Conservation (phyloP, 2,888 invertebrate species). For the Drosophila putrida region DNA sequence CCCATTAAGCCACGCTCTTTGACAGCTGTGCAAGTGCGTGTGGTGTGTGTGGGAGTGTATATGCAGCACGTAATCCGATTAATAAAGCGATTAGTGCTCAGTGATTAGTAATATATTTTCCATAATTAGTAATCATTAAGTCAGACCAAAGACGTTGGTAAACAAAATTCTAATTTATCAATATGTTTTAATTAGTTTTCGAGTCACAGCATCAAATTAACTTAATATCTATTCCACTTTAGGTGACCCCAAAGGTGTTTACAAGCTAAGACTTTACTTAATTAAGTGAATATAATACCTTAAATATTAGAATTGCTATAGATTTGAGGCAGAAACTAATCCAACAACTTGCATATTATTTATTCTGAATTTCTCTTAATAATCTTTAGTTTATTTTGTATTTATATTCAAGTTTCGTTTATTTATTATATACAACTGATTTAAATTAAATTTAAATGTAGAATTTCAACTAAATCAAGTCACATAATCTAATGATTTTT, state of each 20-base stretch:
- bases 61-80: slow-evolving; percentile 68
- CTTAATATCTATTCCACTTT: neutral
- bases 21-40: slow-evolving; percentile 13
- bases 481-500: slow-evolving; percentile 1
- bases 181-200: slow-evolving; percentile 22
- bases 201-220: neutral
- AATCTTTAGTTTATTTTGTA: neutral
- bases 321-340: no score
- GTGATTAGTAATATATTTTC: slow-evolving; percentile 80
- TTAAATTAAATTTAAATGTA: neutral
- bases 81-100: slow-evolving; percentile 74
- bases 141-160: slow-evolving; percentile 34
- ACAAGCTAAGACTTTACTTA: neutral
- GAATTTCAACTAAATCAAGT: slow-evolving; percentile 2
- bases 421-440: neutral
- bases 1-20: slow-evolving; percentile 1
- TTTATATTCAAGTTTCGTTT: neutral
- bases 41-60: slow-evolving; percentile 27
- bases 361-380: neutral
- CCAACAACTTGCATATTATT: neutral
- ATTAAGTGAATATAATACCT: no score
- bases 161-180: slow-evolving; percentile 10
- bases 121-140: slow-evolving; percentile 73
- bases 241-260: neutral
- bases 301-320: no score